phyloP scores from a whole-genome alignment of 2,113 vertebrate species.

The Myanophis thanlyinensis region DNA sequence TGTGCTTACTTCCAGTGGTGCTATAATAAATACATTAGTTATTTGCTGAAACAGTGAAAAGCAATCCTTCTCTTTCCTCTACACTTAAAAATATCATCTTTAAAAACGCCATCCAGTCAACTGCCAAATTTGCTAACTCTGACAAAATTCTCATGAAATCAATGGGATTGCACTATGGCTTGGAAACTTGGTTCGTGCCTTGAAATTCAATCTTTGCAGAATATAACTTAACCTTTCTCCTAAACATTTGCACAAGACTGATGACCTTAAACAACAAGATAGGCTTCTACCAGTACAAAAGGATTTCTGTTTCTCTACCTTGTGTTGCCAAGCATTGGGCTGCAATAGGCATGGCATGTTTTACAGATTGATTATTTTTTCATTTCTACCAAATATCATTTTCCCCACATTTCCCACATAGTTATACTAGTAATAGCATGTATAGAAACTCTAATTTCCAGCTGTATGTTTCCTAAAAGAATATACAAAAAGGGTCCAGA shows the following conservation, averaged over 20 bases:
- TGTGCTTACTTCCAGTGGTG: neutral
- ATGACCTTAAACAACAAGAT: constrained; percentile 7
- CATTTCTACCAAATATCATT: neutral
- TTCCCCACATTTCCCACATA: constrained; percentile 9
- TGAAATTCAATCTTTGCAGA: constrained; percentile 18
- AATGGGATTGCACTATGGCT: neutral
- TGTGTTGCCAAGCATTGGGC: neutral
- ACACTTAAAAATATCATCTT: neutral
- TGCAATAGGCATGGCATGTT: neutral
- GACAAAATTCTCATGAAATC: constrained; percentile 21
- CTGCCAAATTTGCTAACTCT: constrained; percentile 9
- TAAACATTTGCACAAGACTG: neutral
- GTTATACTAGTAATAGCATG: neutral
- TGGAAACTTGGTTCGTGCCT: neutral
- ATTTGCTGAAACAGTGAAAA: neutral
- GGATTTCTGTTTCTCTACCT: neutral
- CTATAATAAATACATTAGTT: neutral
- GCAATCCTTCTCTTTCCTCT: neutral
- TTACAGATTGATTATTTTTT: neutral
- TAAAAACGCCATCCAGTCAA: neutral
- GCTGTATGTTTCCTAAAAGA: neutral
- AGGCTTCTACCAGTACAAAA: neutral
- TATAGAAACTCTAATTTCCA: constrained; percentile 16
- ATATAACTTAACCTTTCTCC: neutral
- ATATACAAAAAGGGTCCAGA: neutral